These are phyloP conservation scores for Spilosoma lubricipeda DNA, from an alignment of 2,888 invertebrate species.

Conservation along the genomic window DNA sequence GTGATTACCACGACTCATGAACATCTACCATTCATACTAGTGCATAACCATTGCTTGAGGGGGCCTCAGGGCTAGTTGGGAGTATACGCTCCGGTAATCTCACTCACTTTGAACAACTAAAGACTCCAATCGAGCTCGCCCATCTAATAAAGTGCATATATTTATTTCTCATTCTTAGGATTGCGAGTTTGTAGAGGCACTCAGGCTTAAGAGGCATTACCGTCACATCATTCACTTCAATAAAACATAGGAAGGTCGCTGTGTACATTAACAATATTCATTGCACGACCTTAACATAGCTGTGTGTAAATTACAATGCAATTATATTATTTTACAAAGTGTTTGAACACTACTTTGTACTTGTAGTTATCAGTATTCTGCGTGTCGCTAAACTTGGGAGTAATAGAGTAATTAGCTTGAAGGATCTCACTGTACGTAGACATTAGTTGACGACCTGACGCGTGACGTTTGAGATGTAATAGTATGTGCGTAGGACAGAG, in stretches of 20 bases:
- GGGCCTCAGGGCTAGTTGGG: no score
- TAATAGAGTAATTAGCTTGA: conserved; percentile 47
- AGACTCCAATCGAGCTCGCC: background rate
- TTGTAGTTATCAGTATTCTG: conserved; percentile 26
- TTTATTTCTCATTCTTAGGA: background rate
- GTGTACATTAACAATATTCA: conserved; percentile 56
- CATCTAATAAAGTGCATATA: conserved; percentile 1
- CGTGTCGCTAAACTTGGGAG: conserved; percentile 31
- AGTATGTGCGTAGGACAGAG: no score
- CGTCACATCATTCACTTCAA: conserved; percentile 38
- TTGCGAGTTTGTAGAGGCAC: background rate
- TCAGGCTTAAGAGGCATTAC: conserved; percentile 27
- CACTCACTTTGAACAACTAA: no score
- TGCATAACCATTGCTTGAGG: no score
- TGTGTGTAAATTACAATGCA: conserved; percentile 46
- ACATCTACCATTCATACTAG: no score
- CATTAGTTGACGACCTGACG: background rate
- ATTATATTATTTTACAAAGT: conserved; percentile 38
- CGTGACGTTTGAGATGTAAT: background rate
- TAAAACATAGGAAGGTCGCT: conserved; percentile 57
- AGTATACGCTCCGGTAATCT: no score
- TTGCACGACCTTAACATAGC: conserved; percentile 51
- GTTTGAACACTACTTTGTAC: conserved; percentile 23
- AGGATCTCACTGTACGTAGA: conserved; percentile 33
- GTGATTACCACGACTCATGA: no score